These are phyloP conservation scores for Eilema depressum DNA, from an alignment of 2,888 invertebrate species.

Conservation along the genomic window DNA sequence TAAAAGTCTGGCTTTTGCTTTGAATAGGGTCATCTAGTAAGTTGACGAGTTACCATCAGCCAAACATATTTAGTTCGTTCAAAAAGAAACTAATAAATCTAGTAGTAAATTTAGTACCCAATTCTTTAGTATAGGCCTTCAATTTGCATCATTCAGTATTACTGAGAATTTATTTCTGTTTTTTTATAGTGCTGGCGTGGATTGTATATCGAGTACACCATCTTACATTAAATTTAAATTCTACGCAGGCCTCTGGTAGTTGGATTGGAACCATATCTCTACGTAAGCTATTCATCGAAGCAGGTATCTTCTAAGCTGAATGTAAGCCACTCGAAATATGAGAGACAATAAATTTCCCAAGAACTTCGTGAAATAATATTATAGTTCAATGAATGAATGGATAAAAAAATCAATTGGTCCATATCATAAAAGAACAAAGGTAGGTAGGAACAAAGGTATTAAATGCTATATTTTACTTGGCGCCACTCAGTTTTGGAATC, in stretches of 20 bases:
- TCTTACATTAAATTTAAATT: neutral
- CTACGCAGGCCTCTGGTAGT: neutral
- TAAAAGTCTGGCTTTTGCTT: neutral
- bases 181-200: neutral
- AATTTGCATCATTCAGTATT: neutral
- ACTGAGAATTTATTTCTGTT: neutral
- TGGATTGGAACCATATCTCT: neutral
- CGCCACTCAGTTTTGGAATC: constrained; percentile 31
- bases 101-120: too few species aligned
- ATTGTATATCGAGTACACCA: too few species aligned
- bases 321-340: neutral
- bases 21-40: neutral
- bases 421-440: constrained; percentile 16
- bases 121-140: too few species aligned
- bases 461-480: constrained; percentile 36
- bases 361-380: too few species aligned
- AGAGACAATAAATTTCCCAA: neutral
- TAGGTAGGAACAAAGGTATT: constrained; percentile 20
- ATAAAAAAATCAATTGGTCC: constrained; percentile 15
- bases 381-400: neutral
- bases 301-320: neutral
- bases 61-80: too few species aligned
- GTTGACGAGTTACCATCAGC: neutral
- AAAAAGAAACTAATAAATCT: too few species aligned
- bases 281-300: neutral